Evolutionary conservation across 2,113 vertebrate species (phyloP).

Genomic region (Chascanopsetta lugubris): DNA sequence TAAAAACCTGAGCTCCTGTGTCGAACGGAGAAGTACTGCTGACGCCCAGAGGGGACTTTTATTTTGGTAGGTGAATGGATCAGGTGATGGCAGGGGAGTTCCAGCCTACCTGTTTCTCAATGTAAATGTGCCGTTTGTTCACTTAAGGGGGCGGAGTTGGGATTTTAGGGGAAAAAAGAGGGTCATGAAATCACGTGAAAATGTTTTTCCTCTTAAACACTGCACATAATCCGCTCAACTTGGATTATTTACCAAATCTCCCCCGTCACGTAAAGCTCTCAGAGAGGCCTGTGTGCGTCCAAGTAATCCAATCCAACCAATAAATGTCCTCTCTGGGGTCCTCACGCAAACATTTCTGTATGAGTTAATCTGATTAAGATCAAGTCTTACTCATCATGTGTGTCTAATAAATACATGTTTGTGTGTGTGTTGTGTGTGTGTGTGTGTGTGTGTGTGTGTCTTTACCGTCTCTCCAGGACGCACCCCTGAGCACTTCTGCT

Average conservation of each 20-base stretch:
- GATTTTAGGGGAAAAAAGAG: slow-evolving; percentile 28
- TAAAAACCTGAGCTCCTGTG: slow-evolving; percentile 5
- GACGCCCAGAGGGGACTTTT: not conserved
- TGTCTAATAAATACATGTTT: not conserved
- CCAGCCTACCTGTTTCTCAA: slow-evolving; percentile 25
- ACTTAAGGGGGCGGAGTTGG: not conserved
- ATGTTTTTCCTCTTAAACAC: slow-evolving; percentile 57
- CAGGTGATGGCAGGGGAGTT: not conserved
- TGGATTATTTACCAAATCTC: slow-evolving; percentile 60
- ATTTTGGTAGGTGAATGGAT: not conserved
- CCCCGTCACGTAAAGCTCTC: slow-evolving; percentile 34
- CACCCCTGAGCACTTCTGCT: slow-evolving; percentile 88
- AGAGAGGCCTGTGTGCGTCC: slow-evolving; percentile 14
- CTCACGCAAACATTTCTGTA: not conserved
- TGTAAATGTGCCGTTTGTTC: slow-evolving; percentile 38
- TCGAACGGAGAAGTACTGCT: not conserved
- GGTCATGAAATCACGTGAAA: slow-evolving; percentile 48
- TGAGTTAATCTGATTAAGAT: not conserved
- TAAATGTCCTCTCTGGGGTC: not conserved
- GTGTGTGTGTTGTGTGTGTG: too few relatives aligned
- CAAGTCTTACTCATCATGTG: not conserved
- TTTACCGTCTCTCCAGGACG: slow-evolving; percentile 89
- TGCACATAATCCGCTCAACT: slow-evolving; percentile 57
- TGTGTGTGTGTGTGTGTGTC: slow-evolving; percentile 1
- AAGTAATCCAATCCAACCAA: slow-evolving; percentile 30